These are phyloP conservation scores for Sacculina carcini DNA, from an alignment of 2,888 invertebrate species.

Conservation along the genomic window DNA sequence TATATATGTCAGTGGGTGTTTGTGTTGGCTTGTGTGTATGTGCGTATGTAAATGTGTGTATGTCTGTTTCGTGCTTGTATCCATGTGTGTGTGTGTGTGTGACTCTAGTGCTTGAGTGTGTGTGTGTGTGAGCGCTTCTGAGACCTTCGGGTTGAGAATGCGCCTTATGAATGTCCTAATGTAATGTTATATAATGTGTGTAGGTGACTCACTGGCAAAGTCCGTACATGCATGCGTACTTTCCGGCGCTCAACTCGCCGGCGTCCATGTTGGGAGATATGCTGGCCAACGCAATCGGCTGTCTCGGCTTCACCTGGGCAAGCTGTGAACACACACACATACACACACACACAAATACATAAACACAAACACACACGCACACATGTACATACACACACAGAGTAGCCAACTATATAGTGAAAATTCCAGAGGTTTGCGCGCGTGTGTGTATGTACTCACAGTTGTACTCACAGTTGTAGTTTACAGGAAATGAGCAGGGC, in stretches of 20 bases:
- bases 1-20: neutral
- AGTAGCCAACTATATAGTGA: neutral
- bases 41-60: neutral
- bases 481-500: too few relatives aligned
- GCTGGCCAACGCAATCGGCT: conserved; percentile 80
- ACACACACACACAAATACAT: too few relatives aligned
- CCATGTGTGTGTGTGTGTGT: too few relatives aligned
- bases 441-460: neutral
- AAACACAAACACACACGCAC: too few relatives aligned
- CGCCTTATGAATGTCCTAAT: too few relatives aligned
- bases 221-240: conserved; percentile 94
- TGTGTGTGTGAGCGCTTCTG: too few relatives aligned
- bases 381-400: neutral
- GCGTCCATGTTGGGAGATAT: conserved; percentile 86
- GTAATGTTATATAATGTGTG: too few relatives aligned
- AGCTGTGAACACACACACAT: conserved; percentile 22
- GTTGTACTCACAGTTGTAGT: too few relatives aligned
- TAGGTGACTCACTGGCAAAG: conserved; percentile 84
- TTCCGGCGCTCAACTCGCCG: conserved; percentile 77
- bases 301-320: conserved; percentile 91
- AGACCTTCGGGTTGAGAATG: too few relatives aligned
- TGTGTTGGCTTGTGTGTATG: neutral
- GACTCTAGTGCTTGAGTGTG: too few relatives aligned
- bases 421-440: too few relatives aligned
- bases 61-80: too few relatives aligned